Evolutionary conservation across 2,888 invertebrate genomes (phyloP), one percentile per base, ranked within the genome.

Genomic region (Drosophila mulleri): DNA sequence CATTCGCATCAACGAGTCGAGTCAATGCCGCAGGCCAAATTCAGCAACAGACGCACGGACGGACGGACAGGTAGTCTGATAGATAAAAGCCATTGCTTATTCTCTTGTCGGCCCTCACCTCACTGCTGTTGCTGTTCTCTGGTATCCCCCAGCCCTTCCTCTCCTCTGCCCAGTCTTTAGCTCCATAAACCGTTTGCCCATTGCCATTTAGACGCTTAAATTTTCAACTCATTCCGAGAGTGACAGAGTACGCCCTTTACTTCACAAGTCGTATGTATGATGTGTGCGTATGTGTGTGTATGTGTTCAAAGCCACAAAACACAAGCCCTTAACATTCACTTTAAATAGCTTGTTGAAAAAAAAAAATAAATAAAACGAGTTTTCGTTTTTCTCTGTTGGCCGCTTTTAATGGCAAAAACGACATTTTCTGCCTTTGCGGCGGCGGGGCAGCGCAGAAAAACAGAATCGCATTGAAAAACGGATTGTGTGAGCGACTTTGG

Each of bases 281-380:
- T 16, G 11, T 9, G 4, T 44, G 1, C 20, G 2, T 23, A 0
- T 23, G 9, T 26, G 12, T 45, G 7, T 23, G 12, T 61, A 32
- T 58, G 23, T 18, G 20, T 26, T 61, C 60, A 76, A 77, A 77
- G 56, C 66, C 72, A 62, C 78, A 73, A 58, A 50, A 62, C 63
- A 50, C 60, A 81, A 87, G 87, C 87, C 83, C 83, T 84, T 83
- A 81, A 81, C 87, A 87, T 87, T 87, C 72, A 83, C 82, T 89
- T 88, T 69, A 78, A 86, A 83, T 86, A 73, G 73, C 86, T 80
- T 83, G 82, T 82, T 50, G 57, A 69, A 54, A 60, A 26, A 35
- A 48, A 26, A 37, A 60, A 47, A 47, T 42, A 58, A 65, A 61
- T 44, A 83, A 79, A 83, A 83, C 88, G 59, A 83, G 83, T 83